phyloP scores from a whole-genome alignment of 1,140 invertebrate genomes.

The Patella vulgata region DNA sequence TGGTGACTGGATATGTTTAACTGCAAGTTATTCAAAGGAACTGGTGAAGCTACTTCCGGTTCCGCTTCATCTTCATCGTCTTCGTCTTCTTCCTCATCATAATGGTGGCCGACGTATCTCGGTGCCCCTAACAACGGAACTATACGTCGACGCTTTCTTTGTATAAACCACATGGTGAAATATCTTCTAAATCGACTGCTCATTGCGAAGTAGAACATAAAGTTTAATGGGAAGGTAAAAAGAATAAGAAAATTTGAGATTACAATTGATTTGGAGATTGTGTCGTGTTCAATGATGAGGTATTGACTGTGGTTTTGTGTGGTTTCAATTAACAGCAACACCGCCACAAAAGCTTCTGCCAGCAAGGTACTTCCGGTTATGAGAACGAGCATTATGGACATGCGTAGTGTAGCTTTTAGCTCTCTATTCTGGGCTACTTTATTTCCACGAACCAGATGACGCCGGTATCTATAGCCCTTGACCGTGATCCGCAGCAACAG shows the following conservation, averaged over 20 bases:
- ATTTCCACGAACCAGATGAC: constrained; percentile 1
- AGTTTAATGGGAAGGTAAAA: constrained; percentile 4
- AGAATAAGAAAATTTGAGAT: constrained; percentile 9
- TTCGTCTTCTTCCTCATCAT: no score
- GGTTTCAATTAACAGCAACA: not conserved
- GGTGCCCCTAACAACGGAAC: not conserved
- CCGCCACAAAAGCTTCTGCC: not conserved
- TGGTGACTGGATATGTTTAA: no score
- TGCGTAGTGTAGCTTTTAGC: not conserved
- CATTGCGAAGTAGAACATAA: not conserved
- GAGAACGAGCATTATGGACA: constrained; percentile 9
- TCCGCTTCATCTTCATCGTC: no score
- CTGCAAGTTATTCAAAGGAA: no score
- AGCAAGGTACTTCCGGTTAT: not conserved
- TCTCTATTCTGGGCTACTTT: not conserved
- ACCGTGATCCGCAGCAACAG: not conserved
- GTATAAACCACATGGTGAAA: not conserved
- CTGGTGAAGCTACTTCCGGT: no score
- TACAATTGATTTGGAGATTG: not conserved
- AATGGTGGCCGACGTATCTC: no score
- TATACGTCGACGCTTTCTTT: constrained; percentile 2
- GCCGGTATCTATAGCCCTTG: constrained; percentile 6
- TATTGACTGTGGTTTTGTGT: not conserved
- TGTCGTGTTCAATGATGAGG: not conserved
- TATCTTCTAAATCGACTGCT: not conserved